phyloP scores from a whole-genome alignment of 2,888 invertebrate genomes.

The Eupeodes luniger region DNA sequence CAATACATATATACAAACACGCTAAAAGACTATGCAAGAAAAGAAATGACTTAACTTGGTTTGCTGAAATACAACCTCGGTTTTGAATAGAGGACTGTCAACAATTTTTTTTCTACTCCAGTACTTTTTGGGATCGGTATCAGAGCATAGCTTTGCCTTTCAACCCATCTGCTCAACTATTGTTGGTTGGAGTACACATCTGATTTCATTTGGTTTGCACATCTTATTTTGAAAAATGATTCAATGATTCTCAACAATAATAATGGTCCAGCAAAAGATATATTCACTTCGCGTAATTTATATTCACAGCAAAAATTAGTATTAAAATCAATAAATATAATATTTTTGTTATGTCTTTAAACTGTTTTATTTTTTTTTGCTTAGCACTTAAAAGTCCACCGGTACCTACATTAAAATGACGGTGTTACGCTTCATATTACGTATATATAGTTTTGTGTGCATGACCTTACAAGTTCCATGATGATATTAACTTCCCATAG shows the following conservation, averaged over 20 bases:
- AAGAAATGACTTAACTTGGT: conserved; percentile 25
- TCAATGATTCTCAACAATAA: conserved; percentile 7
- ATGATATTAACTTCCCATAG: neutral
- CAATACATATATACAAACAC: conserved; percentile 3
- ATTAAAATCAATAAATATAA: conserved; percentile 25
- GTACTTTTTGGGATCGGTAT: neutral
- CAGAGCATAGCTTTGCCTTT: conserved; percentile 12
- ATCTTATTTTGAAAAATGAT: conserved; percentile 44
- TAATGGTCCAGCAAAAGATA: conserved; percentile 2
- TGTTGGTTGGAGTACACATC: neutral
- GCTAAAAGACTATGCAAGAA: neutral
- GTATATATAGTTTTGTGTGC: neutral
- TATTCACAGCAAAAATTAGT: conserved; percentile 1
- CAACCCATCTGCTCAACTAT: neutral
- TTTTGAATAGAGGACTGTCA: conserved; percentile 62
- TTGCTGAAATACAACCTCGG: conserved; percentile 53
- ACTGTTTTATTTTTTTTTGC: neutral
- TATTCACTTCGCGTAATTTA: conserved; percentile 7
- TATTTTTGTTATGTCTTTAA: neutral
- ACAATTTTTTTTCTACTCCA: conserved; percentile 15
- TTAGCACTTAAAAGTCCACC: neutral
- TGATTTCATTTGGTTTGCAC: conserved; percentile 1
- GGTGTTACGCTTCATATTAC: neutral
- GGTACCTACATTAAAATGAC: neutral
- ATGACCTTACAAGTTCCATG: neutral